Conservation (phyloP, 2,888 invertebrate species). For the Synergus gifuensis region DNA sequence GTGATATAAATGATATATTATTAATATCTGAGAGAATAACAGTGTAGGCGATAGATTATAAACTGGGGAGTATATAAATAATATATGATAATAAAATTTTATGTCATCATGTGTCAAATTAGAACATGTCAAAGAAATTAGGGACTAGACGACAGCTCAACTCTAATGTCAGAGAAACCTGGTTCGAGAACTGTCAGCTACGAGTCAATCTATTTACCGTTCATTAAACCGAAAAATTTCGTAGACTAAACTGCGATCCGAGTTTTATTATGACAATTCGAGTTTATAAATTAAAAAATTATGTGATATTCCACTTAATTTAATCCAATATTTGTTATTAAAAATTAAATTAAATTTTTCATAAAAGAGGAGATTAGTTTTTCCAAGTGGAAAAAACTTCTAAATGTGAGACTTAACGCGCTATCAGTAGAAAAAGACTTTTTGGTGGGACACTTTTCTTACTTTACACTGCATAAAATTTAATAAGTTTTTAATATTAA, state of each 20-base stretch:
- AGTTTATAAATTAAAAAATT: too few relatives aligned
- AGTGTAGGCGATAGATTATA: not conserved
- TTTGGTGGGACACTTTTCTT: not conserved
- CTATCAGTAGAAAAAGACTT: not conserved
- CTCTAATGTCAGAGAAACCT: slow-evolving; percentile 53
- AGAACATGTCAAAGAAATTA: slow-evolving; percentile 46
- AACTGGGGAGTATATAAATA: not conserved
- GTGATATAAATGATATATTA: not conserved
- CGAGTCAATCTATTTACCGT: slow-evolving; percentile 37
- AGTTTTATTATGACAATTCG: too few relatives aligned
- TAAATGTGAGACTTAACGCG: not conserved
- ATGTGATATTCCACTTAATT: too few relatives aligned
- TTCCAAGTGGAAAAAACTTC: not conserved
- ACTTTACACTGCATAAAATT: not conserved
- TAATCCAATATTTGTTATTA: too few relatives aligned
- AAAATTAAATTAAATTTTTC: too few relatives aligned
- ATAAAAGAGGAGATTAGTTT: not conserved
- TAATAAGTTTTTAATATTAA: not conserved
- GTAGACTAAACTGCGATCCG: too few relatives aligned
- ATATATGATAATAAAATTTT: not conserved
- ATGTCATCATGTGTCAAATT: slow-evolving; percentile 33
- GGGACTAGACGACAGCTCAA: slow-evolving; percentile 50
- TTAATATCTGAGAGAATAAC: not conserved
- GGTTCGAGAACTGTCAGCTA: slow-evolving; percentile 54
- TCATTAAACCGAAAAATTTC: not conserved